Base-by-base conservation (phyloP, 2,888 invertebrate genomes). In the Psococerastis gibbosa region DNA sequence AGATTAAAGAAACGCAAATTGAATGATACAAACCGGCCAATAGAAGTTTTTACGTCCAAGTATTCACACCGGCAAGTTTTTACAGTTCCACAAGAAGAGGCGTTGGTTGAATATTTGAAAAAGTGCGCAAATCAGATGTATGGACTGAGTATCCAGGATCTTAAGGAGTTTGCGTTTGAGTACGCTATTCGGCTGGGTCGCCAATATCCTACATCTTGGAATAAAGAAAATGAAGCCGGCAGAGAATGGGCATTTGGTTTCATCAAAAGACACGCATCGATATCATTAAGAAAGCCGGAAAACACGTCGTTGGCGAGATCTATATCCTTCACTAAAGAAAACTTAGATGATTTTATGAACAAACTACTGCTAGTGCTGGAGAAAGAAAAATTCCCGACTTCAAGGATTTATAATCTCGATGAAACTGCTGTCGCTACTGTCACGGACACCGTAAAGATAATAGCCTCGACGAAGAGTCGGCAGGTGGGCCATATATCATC, bases 401-500 rank as follows among this genome's bases (percentile, higher is more conserved):
- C 51, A n/a, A 31, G 45, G 20, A 51, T 53, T 22, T 50, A 46
- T 38, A 52, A 54, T 45, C 41, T 54, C 2, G 55, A 57, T 42
- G 55, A 57, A 46, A 55, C 54, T 11, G 51, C 49, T 17, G 48
- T 50, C 44, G 43, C 44, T 33, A 56, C 55, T 3, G 55, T 53
- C 3, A 48, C 51, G 32, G 42, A 46, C 22, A 49, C 47, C 17
- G 42, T 46, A 27, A 52, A 49, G 44, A 47, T 55, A 34, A 42
- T 55, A 6, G 52, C 51, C 13, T 15, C 41, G 32, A 52, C 43
- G 48, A 44, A 52, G 49, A 13, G 42, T 41, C 20, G 51, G 44
- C 50, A 51, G 35, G 47, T 53, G 16, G 52, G 50, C 16, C 44
- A 50, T 41, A 22, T 31, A 20, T 49, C 48, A 8, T 51, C 49